Evolutionary conservation across 2,113 vertebrate genomes (phyloP).

Genomic region (Pelvicachromis taeniatus): DNA sequence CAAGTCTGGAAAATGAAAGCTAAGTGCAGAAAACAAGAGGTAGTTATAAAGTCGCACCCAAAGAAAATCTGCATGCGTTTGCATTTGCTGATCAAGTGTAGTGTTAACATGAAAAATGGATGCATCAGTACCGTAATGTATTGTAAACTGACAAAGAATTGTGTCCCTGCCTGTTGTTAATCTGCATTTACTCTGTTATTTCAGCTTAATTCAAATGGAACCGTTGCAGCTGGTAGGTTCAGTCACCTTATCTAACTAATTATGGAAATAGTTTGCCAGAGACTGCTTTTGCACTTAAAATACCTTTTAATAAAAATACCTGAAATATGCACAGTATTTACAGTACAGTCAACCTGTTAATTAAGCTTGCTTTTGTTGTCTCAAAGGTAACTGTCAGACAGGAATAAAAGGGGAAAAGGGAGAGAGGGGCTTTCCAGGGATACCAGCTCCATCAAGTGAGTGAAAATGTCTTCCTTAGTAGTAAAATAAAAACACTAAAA

Average conservation of each 20-base stretch:
- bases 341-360: not conserved
- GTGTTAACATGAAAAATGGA: not conserved
- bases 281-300: not conserved
- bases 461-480: not conserved
- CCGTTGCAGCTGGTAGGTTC: slow-evolving; percentile 28
- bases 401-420: slow-evolving; percentile 88
- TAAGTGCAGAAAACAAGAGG: slow-evolving; percentile 15
- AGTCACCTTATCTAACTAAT: not conserved
- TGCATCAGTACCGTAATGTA: not conserved
- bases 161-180: not conserved
- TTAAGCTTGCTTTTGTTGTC: not conserved
- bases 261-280: not conserved
- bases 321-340: not conserved
- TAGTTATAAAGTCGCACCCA: not conserved
- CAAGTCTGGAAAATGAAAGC: slow-evolving; percentile 8
- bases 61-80: not conserved
- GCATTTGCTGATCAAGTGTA: not conserved
- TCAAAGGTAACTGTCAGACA: slow-evolving; percentile 52
- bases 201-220: slow-evolving; percentile 55
- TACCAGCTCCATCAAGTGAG: slow-evolving; percentile 80
- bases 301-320: not conserved
- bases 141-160: not conserved
- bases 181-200: not conserved
- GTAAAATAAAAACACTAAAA: not conserved
- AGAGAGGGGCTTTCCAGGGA: slow-evolving; percentile 81